Base-by-base conservation (phyloP, 2,888 invertebrate species). In the Petrophora chlorosata region DNA sequence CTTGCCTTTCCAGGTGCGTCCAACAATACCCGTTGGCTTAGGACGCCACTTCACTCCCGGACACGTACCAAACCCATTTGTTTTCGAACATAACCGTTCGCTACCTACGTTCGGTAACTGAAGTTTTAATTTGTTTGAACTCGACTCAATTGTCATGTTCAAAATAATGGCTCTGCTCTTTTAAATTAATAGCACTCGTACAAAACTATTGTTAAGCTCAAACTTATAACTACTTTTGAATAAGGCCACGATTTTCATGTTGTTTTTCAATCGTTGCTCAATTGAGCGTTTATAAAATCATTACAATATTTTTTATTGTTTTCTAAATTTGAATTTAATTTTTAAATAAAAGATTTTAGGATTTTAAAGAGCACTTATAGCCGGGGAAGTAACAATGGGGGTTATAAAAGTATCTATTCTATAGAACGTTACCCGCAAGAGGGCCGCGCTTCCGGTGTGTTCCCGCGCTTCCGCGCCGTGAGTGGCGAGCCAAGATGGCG, bases 401-500 rank as follows among this genome's bases (percentile, higher is more conserved):
- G n/a, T 67, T 60, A 64, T 64, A 69, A 73, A 76, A 79, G 79
- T 76, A 75, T 82, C 79, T 74, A 72, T 70, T 67, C 64, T 67
- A 75, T 76, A 79, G 82, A 78, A 80, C 76, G 72, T 73, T 73
- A 73, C 70, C 74, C 22, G 39, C 13, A 41, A 59, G 70, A 72
- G 79, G 70, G 77, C 28, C 75, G 72, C 44, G 56, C 65, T 75
- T 77, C 79, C 79, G 73, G 75, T 67, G 67, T 69, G 73, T 74
- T 35, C 63, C 70, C 70, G 74, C 66, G 70, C 68, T 74, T 73
- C 76, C 77, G 77, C 73, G 75, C 70, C 69, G 67, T 76, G 70
- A 87, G 88, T 65, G 80, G 72, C 77, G 78, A 81, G 80, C 80
- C 81, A 83, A 82, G 65, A 85, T 83, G 89, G 87, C 87, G 83